phyloP scores from a whole-genome alignment of 2,797 vertebrate genomes.

The Enteromius unitaeniatus region DNA sequence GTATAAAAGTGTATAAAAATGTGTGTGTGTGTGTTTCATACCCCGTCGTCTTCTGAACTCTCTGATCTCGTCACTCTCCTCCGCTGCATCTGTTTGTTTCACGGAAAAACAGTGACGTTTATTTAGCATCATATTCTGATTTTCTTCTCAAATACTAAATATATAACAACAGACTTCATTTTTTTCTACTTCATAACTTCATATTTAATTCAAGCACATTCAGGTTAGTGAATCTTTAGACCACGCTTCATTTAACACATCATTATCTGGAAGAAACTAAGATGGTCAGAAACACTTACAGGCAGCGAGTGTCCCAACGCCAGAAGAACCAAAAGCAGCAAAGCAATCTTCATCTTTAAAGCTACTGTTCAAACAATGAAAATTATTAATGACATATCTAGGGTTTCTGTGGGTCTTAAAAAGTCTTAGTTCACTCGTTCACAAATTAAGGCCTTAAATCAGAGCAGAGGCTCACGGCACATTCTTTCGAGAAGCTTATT shows the following conservation, averaged over 20 bases:
- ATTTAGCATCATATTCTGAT: not conserved
- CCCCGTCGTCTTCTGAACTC: slow-evolving; percentile 50
- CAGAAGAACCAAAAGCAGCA: slow-evolving; percentile 13
- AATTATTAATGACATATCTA: not conserved
- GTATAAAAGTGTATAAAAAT: not conserved
- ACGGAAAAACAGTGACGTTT: not conserved
- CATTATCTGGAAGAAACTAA: not conserved
- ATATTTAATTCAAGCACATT: not conserved
- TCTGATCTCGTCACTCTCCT: slow-evolving; percentile 42
- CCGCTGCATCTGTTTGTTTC: slow-evolving; percentile 26
- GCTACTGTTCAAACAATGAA: not conserved
- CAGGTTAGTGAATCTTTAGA: not conserved
- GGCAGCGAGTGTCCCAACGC: slow-evolving; percentile 18
- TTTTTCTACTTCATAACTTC: not conserved
- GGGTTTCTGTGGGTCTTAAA: not conserved
- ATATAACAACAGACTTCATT: too few species aligned
- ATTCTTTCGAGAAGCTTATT: not conserved
- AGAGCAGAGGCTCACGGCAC: not conserved
- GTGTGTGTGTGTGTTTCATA: not conserved
- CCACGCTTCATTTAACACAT: not conserved
- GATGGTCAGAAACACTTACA: not conserved
- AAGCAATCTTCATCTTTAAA: slow-evolving; percentile 4
- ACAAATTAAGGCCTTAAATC: not conserved
- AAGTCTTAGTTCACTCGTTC: not conserved
- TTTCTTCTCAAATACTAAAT: not conserved